Conservation (phyloP, 2,888 invertebrate genomes). For the Calephelis perditalis region DNA sequence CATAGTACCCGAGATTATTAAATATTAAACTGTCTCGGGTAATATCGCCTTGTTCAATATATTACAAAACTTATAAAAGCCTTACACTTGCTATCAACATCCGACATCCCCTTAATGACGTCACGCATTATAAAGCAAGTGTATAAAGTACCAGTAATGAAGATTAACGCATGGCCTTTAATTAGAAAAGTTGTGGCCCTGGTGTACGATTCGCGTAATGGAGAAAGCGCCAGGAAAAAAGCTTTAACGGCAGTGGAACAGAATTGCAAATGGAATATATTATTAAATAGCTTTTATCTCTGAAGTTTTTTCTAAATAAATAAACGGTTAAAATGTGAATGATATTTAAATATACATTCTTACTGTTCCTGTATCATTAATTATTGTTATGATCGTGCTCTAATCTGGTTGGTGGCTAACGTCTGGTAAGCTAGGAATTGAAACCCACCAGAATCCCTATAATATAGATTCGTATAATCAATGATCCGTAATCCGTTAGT, state of each 20-base stretch:
- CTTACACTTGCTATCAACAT: slow-evolving; percentile 1
- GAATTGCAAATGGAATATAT: slow-evolving; percentile 14
- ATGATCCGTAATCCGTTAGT: no score
- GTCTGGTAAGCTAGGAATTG: no score
- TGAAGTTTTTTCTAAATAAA: no score
- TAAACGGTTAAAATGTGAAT: no score
- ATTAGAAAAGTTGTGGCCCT: slow-evolving; percentile 46
- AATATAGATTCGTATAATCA: no score
- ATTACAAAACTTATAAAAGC: slow-evolving; percentile 5
- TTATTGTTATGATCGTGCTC: no score
- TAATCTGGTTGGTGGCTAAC: no score
- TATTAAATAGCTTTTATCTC: slow-evolving; percentile 4
- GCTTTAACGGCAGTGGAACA: slow-evolving; percentile 5
- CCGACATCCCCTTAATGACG: slow-evolving; percentile 36
- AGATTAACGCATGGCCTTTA: slow-evolving; percentile 54
- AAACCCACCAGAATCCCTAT: no score
- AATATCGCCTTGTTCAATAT: neutral
- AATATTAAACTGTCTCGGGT: no score
- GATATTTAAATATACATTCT: no score
- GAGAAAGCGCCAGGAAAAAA: slow-evolving; percentile 17
- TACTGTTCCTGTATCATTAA: no score
- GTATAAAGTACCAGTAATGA: slow-evolving; percentile 40
- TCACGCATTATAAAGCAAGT: slow-evolving; percentile 40
- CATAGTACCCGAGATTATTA: no score
- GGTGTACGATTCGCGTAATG: slow-evolving; percentile 13